A percentile compares a stretch with the other conserved stretches of the same genome.
These are phyloP conservation scores for Cephus pulcher DNA, from an alignment of 2,888 invertebrate genomes.

Conservation along the genomic window DNA sequence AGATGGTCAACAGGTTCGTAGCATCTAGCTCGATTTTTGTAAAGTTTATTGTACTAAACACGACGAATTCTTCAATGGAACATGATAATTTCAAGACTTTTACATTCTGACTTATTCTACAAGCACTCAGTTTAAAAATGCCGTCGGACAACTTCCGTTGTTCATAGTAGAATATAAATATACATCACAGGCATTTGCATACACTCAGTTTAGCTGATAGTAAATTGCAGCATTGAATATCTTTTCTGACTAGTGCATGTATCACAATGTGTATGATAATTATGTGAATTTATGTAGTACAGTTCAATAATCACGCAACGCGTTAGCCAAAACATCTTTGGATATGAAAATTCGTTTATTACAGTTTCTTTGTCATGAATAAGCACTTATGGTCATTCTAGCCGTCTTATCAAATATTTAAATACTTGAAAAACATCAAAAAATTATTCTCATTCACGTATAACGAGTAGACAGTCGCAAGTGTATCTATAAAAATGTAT, in stretches of 20 bases:
- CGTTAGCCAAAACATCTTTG: background rate
- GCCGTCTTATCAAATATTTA: background rate
- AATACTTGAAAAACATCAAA: background rate
- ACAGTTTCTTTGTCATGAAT: background rate
- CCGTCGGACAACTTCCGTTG: background rate
- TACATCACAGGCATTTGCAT: background rate
- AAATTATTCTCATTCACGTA: background rate
- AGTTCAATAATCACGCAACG: background rate
- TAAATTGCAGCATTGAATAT: background rate
- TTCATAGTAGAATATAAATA: background rate
- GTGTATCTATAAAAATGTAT: background rate
- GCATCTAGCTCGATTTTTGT: background rate
- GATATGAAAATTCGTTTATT: background rate
- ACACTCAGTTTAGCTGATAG: background rate
- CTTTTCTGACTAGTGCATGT: background rate
- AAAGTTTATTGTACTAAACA: background rate
- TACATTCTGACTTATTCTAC: background rate
- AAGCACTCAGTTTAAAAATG: background rate
- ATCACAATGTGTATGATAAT: background rate
- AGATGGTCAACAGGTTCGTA: background rate
- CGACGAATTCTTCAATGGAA: background rate
- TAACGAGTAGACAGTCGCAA: background rate
- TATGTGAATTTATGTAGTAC: background rate
- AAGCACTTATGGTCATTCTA: background rate
- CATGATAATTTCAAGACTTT: background rate